phyloP scores from a whole-genome alignment of 2,113 vertebrate species.

The Crotophaga sulcirostris region DNA sequence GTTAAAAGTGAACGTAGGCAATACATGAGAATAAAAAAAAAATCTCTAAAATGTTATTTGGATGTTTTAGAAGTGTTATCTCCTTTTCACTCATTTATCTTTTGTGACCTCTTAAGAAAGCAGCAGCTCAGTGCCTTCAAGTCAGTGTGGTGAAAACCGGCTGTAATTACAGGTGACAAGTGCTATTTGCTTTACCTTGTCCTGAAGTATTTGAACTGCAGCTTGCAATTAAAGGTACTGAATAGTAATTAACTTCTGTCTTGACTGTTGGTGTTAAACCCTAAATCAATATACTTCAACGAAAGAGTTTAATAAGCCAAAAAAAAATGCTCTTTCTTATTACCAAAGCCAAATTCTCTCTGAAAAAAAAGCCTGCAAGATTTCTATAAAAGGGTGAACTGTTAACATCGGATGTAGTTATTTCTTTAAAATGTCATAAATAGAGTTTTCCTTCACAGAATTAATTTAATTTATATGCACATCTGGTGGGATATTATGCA shows the following conservation, averaged over 20 bases:
- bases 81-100: neutral
- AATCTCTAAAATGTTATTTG: neutral
- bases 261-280: neutral
- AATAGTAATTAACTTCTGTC: slow-evolving; percentile 39
- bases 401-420: neutral
- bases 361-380: neutral
- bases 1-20: neutral
- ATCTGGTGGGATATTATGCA: neutral
- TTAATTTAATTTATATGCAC: neutral
- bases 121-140: neutral
- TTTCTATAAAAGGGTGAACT: neutral
- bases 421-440: neutral
- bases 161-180: slow-evolving; percentile 30
- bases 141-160: neutral
- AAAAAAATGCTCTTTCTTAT: neutral
- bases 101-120: neutral
- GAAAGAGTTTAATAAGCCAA: neutral
- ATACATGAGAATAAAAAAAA: neutral
- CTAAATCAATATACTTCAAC: neutral
- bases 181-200: slow-evolving; percentile 44
- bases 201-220: slow-evolving; percentile 20
- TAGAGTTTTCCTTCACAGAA: neutral
- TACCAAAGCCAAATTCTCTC: neutral
- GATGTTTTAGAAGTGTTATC: neutral
- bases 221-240: slow-evolving; percentile 39